A percentile compares a stretch with the other conserved stretches of the same genome.
Evolutionary conservation across 2,888 invertebrate species (phyloP).

Genomic region (Lysandra coridon): DNA sequence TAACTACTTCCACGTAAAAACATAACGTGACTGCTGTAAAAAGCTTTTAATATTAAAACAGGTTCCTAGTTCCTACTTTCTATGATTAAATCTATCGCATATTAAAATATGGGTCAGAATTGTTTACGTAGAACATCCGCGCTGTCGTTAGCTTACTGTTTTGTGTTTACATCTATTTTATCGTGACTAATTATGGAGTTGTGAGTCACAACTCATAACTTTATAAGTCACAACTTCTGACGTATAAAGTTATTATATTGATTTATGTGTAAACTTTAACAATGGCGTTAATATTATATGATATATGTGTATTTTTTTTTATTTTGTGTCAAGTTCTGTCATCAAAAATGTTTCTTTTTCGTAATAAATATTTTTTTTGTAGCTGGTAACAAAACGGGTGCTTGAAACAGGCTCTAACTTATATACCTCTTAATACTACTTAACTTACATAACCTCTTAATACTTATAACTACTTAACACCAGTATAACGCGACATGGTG

Average conservation of each 20-base stretch:
- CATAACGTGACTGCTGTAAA: slow-evolving; percentile 5
- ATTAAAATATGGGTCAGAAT: slow-evolving; percentile 25
- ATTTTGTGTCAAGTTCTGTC: too few species aligned
- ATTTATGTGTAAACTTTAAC: neutral
- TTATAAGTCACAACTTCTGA: too few species aligned
- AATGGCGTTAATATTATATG: neutral
- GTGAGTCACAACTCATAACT: neutral
- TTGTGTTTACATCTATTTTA: slow-evolving; percentile 18
- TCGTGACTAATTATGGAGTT: neutral
- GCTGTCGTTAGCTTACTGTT: slow-evolving; percentile 2
- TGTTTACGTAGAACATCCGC: slow-evolving; percentile 11
- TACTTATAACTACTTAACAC: too few species aligned
- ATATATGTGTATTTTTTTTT: too few species aligned
- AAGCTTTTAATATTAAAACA: slow-evolving; percentile 21
- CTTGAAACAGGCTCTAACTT: too few species aligned
- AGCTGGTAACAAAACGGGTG: too few species aligned
- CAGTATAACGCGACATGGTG: too few species aligned
- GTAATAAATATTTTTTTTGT: too few species aligned
- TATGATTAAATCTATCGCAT: slow-evolving; percentile 29
- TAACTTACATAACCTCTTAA: too few species aligned
- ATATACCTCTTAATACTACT: too few species aligned
- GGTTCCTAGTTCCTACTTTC: slow-evolving; percentile 26
- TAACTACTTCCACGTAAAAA: neutral
- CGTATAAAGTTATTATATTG: neutral
- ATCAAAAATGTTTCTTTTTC: too few species aligned